These are phyloP conservation scores for Physella acuta DNA, from an alignment of 1,140 invertebrate genomes.

Conservation along the genomic window DNA sequence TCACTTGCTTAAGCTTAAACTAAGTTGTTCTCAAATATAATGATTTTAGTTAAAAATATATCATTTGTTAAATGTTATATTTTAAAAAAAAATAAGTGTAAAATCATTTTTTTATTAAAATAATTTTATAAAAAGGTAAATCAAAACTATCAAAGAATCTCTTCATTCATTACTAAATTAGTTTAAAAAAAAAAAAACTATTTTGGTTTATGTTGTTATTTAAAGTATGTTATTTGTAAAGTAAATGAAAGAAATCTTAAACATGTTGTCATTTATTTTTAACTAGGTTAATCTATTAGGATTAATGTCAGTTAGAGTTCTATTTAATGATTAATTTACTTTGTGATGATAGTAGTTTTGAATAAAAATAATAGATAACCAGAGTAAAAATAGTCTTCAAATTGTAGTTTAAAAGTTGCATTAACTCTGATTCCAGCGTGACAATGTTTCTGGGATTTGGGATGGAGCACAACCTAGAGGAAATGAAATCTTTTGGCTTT, in stretches of 20 bases:
- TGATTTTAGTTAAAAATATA: not conserved
- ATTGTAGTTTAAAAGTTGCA: not conserved
- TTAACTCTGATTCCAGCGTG: not conserved
- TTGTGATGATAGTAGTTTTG: not conserved
- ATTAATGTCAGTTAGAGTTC: not conserved
- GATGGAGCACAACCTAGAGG: slow-evolving; percentile 19
- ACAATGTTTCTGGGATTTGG: slow-evolving; percentile 32
- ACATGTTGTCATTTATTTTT: not conserved
- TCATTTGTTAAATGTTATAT: too few species aligned
- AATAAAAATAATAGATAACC: not conserved
- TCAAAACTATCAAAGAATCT: too few species aligned
- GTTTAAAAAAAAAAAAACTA: too few species aligned
- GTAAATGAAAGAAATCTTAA: not conserved
- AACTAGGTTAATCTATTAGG: not conserved
- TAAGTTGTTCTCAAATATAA: not conserved
- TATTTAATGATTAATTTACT: not conserved
- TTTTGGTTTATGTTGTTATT: too few species aligned
- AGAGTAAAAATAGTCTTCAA: not conserved
- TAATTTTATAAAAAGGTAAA: too few species aligned
- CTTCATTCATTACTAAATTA: too few species aligned
- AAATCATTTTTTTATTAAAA: too few species aligned
- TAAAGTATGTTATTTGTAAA: too few species aligned
- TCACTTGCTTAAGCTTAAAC: not conserved
- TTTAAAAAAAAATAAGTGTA: too few species aligned
- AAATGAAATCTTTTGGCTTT: slow-evolving; percentile 27